A percentile compares a stretch with the other conserved stretches of the same genome.
Evolutionary conservation across 2,888 invertebrate genomes (phyloP).

Genomic region (Byasa hedistus): DNA sequence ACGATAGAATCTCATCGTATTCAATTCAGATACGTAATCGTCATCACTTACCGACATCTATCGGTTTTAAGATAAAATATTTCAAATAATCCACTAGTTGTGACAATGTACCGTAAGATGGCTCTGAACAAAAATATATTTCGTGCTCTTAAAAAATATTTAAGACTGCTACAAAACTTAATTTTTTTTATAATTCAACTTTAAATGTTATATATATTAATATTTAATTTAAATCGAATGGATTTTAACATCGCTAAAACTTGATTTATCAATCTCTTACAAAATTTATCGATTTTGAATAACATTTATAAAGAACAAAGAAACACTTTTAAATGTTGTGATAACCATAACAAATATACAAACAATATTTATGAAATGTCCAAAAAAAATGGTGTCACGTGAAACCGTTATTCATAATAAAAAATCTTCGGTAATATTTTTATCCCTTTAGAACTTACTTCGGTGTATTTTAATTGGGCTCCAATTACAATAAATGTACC

Average conservation of each 20-base stretch:
- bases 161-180: too few species aligned
- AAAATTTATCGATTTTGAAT: too few species aligned
- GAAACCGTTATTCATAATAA: slow-evolving; percentile 34
- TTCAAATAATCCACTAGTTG: not conserved
- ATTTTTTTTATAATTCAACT: too few species aligned
- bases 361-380: not conserved
- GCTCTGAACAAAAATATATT: not conserved
- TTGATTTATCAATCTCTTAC: too few species aligned
- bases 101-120: not conserved
- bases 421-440: slow-evolving; percentile 47
- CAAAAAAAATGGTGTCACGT: not conserved
- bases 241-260: too few species aligned
- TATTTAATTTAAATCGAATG: too few species aligned
- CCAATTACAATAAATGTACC: slow-evolving; percentile 59
- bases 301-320: too few species aligned
- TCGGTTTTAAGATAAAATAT: not conserved
- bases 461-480: slow-evolving; percentile 59
- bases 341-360: too few species aligned
- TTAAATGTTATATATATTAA: too few species aligned
- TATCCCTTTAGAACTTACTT: slow-evolving; percentile 33
- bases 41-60: not conserved
- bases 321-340: too few species aligned
- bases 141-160: not conserved
- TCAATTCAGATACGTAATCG: not conserved
- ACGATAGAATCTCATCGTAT: too few species aligned